phyloP scores from a whole-genome alignment of 1,140 invertebrate genomes.

The Phthorimaea operculella region DNA sequence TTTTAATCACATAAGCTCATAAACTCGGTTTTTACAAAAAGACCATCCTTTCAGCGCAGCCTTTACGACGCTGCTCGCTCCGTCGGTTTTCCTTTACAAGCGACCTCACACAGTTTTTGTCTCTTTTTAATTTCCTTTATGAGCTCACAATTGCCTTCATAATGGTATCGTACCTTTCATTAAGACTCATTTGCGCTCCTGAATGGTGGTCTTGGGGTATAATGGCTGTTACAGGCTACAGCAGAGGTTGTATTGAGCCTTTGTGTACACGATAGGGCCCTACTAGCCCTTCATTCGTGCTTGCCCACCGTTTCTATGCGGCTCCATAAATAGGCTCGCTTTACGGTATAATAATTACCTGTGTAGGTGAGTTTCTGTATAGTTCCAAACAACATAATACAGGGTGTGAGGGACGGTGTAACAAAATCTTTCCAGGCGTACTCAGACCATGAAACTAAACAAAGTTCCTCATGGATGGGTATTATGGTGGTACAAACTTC shows the following conservation, averaged over 20 bases:
- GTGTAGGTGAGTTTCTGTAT: too few relatives aligned
- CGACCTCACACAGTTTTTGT: constrained; percentile 31
- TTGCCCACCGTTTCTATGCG: constrained; percentile 31
- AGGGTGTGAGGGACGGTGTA: too few relatives aligned
- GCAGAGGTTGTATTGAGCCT: constrained; percentile 50
- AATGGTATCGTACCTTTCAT: constrained; percentile 60
- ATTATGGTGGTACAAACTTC: too few relatives aligned
- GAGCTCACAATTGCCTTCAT: constrained; percentile 57
- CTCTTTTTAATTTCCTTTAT: constrained; percentile 59
- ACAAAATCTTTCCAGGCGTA: too few relatives aligned
- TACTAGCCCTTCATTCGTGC: constrained; percentile 42
- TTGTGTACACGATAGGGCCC: constrained; percentile 46
- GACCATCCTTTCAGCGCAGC: not conserved
- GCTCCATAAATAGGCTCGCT: constrained; percentile 42
- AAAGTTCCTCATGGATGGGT: too few relatives aligned
- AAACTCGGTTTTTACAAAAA: not conserved
- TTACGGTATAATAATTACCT: not conserved
- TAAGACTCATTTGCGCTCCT: constrained; percentile 55
- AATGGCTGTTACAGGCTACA: constrained; percentile 49
- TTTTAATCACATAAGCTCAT: not conserved
- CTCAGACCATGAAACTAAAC: too few relatives aligned
- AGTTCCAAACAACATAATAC: too few relatives aligned
- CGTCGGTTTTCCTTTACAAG: not conserved
- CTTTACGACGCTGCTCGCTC: not conserved
- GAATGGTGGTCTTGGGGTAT: constrained; percentile 51